Conservation (phyloP, 2,113 vertebrate genomes). For the Sorex araneus region DNA sequence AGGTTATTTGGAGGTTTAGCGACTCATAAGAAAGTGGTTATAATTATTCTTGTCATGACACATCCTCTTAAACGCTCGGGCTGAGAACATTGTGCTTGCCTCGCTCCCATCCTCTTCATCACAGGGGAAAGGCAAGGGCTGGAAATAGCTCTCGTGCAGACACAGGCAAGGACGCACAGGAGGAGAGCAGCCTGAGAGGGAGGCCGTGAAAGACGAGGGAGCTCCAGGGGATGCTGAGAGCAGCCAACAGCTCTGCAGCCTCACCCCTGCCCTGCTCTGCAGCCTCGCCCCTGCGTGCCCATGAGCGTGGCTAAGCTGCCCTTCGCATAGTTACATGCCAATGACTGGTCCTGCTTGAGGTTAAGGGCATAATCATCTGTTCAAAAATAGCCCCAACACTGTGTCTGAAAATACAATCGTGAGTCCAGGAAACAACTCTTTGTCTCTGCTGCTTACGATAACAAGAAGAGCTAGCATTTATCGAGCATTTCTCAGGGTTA, state of each 20-base stretch:
- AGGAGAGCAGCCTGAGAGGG: constrained; percentile 9
- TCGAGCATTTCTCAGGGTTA: not conserved
- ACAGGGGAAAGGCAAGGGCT: constrained; percentile 53
- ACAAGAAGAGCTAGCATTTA: constrained; percentile 1
- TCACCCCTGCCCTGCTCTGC: too few relatives aligned
- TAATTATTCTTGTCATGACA: constrained; percentile 80
- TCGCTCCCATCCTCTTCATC: constrained; percentile 60
- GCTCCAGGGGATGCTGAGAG: not conserved
- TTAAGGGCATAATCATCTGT: too few relatives aligned
- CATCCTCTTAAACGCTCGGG: constrained; percentile 73
- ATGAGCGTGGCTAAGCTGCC: too few relatives aligned
- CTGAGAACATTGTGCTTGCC: constrained; percentile 75
- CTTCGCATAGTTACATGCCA: not conserved
- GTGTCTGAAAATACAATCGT: not conserved
- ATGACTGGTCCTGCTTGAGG: too few relatives aligned
- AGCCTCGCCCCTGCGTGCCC: too few relatives aligned
- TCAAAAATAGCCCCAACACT: not conserved
- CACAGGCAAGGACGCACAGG: constrained; percentile 30
- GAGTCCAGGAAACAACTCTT: not conserved
- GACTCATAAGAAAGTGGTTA: constrained; percentile 74
- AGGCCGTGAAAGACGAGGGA: not conserved
- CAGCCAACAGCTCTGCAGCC: not conserved
- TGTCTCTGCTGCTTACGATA: constrained; percentile 21
- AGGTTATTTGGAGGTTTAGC: constrained; percentile 78
- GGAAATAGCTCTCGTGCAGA: constrained; percentile 73